Evolutionary conservation across 2,888 invertebrate genomes (phyloP).

Genomic region (Thymelicus acteon): DNA sequence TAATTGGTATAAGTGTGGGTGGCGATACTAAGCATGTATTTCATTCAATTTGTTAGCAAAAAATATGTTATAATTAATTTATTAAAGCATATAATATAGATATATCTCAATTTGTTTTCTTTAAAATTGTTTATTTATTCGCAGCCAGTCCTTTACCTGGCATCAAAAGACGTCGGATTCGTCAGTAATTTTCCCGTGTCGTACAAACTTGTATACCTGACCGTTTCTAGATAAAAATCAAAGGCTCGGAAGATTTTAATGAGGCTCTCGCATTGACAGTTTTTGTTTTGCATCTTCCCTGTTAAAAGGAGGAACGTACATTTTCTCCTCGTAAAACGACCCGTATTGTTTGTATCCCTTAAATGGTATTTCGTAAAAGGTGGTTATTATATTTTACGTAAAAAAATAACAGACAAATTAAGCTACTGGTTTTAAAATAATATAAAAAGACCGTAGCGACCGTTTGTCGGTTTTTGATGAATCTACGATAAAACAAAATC

Average conservation of each 20-base stretch:
- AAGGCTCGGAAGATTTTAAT: constrained; percentile 83
- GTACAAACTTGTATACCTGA: constrained; percentile 60
- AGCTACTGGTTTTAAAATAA: no score
- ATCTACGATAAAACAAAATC: no score
- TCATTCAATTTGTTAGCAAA: background rate
- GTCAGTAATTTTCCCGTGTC: constrained; percentile 57
- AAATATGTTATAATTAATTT: background rate
- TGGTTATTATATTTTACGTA: background rate
- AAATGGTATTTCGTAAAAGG: constrained; percentile 12
- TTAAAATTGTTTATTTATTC: constrained; percentile 48
- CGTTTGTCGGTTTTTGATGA: no score
- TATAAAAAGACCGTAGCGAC: no score
- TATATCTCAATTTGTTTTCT: constrained; percentile 2
- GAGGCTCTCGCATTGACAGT: constrained; percentile 77
- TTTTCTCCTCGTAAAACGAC: constrained; percentile 38
- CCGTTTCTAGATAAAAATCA: constrained; percentile 77
- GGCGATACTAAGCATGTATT: background rate
- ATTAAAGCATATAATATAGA: background rate
- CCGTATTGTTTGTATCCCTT: constrained; percentile 27
- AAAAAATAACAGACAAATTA: background rate
- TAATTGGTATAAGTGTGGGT: background rate
- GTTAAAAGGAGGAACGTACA: constrained; percentile 46
- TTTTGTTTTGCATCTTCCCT: constrained; percentile 69
- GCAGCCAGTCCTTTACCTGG: constrained; percentile 55
- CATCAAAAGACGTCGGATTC: constrained; percentile 60